Conservation (phyloP, 2,113 vertebrate species). For the Excalfactoria chinensis region DNA sequence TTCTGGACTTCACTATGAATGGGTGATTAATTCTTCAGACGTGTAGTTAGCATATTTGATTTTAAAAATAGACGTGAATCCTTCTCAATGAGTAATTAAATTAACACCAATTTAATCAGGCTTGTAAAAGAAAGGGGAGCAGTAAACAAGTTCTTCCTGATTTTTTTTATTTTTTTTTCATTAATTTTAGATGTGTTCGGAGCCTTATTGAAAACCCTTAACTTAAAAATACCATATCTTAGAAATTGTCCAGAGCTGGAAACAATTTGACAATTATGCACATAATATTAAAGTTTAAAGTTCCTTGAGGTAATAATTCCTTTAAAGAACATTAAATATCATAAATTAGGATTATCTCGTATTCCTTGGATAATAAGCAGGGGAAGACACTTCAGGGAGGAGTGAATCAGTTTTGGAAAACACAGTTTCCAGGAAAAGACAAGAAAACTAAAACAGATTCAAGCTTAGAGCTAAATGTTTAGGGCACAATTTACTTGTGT, state of each 20-base stretch:
- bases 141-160: neutral
- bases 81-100: neutral
- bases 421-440: neutral
- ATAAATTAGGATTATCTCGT: neutral
- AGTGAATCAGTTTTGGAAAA: neutral
- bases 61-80: neutral
- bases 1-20: neutral
- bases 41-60: neutral
- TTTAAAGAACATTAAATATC: neutral
- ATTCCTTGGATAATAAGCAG: neutral
- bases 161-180: neutral
- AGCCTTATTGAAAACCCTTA: neutral
- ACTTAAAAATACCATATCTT: neutral
- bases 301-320: neutral
- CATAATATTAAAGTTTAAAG: neutral
- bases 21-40: neutral
- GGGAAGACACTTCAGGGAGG: neutral
- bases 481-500: no score
- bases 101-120: neutral
- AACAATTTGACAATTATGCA: neutral
- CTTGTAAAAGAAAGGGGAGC: neutral
- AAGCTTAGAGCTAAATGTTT: no score
- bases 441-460: no score
- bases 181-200: neutral
- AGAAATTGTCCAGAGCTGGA: neutral